Conservation (phyloP, 1,140 invertebrate species). For the Reticulitermes speratus region DNA sequence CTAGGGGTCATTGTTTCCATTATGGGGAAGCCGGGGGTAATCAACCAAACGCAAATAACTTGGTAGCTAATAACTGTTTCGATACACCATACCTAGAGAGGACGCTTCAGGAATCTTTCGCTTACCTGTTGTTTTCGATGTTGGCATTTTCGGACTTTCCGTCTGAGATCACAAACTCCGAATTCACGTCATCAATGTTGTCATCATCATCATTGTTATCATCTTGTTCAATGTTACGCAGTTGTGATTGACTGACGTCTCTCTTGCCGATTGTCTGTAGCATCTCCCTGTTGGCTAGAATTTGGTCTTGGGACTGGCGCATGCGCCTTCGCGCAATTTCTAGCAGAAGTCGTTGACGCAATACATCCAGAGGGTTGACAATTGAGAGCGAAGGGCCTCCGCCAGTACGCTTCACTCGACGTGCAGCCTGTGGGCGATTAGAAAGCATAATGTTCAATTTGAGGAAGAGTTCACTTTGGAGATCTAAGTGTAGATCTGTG, state of each 20-base stretch:
- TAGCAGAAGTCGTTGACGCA: conserved; percentile 68
- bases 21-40: too few species aligned
- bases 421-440: conserved; percentile 16
- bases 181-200: not conserved
- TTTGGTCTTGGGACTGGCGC: conserved; percentile 59
- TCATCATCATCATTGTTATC: too few species aligned
- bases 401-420: conserved; percentile 34
- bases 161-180: not conserved
- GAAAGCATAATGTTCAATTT: too few species aligned
- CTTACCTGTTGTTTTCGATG: not conserved
- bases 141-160: not conserved
- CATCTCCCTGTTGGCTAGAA: conserved; percentile 52
- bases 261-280: conserved; percentile 51
- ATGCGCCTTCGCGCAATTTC: conserved; percentile 73
- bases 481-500: too few species aligned
- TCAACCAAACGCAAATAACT: too few species aligned
- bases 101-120: too few species aligned
- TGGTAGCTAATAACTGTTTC: too few species aligned
- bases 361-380: conserved; percentile 74
- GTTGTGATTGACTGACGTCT: conserved; percentile 25
- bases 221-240: too few species aligned
- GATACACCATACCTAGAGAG: too few species aligned
- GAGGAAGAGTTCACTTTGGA: too few species aligned
- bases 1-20: too few species aligned
- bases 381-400: conserved; percentile 67